phyloP scores from a whole-genome alignment of 2,113 vertebrate genomes.

The Vulpes ferrilata region DNA sequence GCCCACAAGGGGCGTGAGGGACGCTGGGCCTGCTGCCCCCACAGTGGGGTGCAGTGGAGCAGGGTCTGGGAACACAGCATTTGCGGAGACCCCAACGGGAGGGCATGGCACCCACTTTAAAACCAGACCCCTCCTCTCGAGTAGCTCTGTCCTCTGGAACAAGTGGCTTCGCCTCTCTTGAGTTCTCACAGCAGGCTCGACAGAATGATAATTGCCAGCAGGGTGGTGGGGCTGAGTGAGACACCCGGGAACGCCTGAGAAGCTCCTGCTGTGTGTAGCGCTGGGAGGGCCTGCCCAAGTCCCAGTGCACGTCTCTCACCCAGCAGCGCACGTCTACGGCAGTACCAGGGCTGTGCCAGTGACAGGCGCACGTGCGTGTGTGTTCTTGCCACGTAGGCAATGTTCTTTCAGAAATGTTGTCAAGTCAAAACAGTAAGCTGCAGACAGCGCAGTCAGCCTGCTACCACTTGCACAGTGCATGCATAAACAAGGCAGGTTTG shows the following conservation, averaged over 20 bases:
- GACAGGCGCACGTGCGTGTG: not conserved
- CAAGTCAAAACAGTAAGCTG: constrained; percentile 22
- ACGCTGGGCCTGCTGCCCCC: not conserved
- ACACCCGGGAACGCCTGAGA: not conserved
- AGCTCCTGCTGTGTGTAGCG: not conserved
- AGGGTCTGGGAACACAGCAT: no score
- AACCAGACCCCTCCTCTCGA: not conserved
- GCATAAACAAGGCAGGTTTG: not conserved
- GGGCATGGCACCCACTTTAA: not conserved
- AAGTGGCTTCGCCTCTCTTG: not conserved
- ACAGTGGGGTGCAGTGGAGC: not conserved
- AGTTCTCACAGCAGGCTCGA: not conserved
- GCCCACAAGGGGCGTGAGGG: not conserved
- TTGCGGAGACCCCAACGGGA: not conserved
- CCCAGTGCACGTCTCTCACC: not conserved
- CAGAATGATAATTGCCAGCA: not conserved
- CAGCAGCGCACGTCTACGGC: not conserved
- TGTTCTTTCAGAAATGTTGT: not conserved
- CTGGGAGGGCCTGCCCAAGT: not conserved
- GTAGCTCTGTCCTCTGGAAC: not conserved
- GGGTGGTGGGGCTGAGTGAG: not conserved
- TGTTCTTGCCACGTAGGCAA: not conserved
- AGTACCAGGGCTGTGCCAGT: not conserved
- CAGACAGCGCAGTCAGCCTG: not conserved
- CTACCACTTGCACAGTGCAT: not conserved